Conservation (phyloP, 2,113 vertebrate genomes). For the Trogon melanurus region DNA sequence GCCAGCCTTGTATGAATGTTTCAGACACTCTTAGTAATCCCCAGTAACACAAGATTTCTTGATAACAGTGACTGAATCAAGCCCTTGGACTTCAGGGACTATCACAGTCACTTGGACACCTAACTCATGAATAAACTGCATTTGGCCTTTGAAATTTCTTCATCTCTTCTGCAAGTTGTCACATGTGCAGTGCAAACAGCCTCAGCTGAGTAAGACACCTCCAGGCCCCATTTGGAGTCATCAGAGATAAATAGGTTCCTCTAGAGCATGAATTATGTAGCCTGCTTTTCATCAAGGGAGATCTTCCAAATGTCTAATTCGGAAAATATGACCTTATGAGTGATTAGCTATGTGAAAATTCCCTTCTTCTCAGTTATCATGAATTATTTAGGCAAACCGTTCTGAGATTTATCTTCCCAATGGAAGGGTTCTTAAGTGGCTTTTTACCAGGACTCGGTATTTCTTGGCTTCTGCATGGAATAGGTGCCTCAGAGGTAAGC, state of each 20-base stretch:
- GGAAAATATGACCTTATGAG: not conserved
- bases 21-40: not conserved
- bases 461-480: not conserved
- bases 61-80: not conserved
- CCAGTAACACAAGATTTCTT: not conserved
- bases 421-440: not conserved
- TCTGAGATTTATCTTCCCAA: not conserved
- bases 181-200: not conserved
- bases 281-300: not conserved
- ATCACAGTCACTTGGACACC: not conserved
- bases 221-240: not conserved
- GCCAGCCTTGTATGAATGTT: not conserved
- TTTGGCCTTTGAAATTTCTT: not conserved
- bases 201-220: not conserved
- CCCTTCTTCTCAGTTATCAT: not conserved
- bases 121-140: not conserved
- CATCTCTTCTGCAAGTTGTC: not conserved
- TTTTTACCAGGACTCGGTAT: not conserved
- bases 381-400: not conserved
- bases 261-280: not conserved
- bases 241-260: not conserved
- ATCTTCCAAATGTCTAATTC: rapidly evolving
- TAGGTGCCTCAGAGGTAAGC: not conserved
- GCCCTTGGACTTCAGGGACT: not conserved
- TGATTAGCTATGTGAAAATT: not conserved